phyloP scores from a whole-genome alignment of 2,888 invertebrate species.

The Apamea sordens region DNA sequence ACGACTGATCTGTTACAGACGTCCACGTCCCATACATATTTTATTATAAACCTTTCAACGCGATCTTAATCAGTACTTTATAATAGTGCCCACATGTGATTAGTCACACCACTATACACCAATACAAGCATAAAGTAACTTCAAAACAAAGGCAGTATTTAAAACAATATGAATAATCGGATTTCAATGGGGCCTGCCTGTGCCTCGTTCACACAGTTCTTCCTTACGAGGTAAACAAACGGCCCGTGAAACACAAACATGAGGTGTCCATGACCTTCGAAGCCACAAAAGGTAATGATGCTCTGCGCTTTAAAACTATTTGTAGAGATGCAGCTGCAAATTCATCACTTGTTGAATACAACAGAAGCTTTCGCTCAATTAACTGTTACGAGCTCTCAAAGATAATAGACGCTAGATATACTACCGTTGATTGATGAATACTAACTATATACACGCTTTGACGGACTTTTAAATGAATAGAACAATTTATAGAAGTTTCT shows the following conservation, averaged over 20 bases:
- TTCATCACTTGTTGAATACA: slow-evolving; percentile 40
- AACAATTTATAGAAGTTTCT: neutral
- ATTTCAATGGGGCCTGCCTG: slow-evolving; percentile 44
- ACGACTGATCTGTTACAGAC: slow-evolving; percentile 39
- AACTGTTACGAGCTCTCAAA: neutral
- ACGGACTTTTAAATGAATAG: neutral
- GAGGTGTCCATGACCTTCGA: slow-evolving; percentile 38
- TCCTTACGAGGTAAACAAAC: slow-evolving; percentile 62
- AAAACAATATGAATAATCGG: slow-evolving; percentile 53
- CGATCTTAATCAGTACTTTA: slow-evolving; percentile 40
- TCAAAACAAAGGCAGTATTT: slow-evolving; percentile 37
- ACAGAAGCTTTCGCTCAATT: slow-evolving; percentile 39
- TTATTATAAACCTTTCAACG: slow-evolving; percentile 28
- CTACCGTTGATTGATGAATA: neutral
- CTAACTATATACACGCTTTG: neutral
- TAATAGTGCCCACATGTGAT: slow-evolving; percentile 36
- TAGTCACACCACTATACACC: slow-evolving; percentile 34
- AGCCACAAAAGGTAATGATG: slow-evolving; percentile 54
- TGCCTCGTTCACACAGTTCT: slow-evolving; percentile 49
- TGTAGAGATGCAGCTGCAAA: slow-evolving; percentile 38
- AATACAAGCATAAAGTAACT: slow-evolving; percentile 23
- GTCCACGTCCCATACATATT: slow-evolving; percentile 31
- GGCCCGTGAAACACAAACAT: slow-evolving; percentile 50
- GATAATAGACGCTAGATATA: neutral
- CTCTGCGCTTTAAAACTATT: slow-evolving; percentile 48